Percentiles rank a stretch among this genome's conserved stretches.
These are phyloP conservation scores for Ethmia dodecea DNA, from an alignment of 2,888 invertebrate species.

Conservation along the genomic window DNA sequence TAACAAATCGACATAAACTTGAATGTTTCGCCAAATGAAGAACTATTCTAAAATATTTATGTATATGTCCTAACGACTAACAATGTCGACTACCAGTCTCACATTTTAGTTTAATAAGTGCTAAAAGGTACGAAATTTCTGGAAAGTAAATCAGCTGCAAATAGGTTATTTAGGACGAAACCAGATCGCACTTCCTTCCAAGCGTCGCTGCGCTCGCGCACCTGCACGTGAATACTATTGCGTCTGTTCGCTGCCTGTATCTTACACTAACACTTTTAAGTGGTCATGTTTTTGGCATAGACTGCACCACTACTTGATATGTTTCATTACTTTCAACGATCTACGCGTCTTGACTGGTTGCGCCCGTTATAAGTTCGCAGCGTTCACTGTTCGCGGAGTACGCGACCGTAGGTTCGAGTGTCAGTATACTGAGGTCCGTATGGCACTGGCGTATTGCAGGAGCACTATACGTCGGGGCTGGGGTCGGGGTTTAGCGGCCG, in stretches of 20 bases:
- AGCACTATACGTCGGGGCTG: constrained; percentile 28
- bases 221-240: constrained; percentile 23
- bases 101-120: constrained; percentile 75
- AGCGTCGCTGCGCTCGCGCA: constrained; percentile 25
- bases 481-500: constrained; percentile 83
- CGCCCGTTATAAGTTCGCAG: constrained; percentile 63
- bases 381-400: constrained; percentile 56
- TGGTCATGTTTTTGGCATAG: constrained; percentile 60
- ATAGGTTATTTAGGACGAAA: constrained; percentile 63
- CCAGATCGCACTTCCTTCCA: constrained; percentile 52
- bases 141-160: constrained; percentile 65
- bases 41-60: constrained; percentile 66
- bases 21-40: constrained; percentile 62
- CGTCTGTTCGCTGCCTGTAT: constrained; percentile 43
- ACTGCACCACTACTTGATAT: constrained; percentile 74
- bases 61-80: constrained; percentile 72
- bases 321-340: constrained; percentile 67
- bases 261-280: constrained; percentile 70
- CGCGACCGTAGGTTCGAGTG: constrained; percentile 37
- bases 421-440: constrained; percentile 45
- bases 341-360: constrained; percentile 60
- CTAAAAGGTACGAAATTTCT: constrained; percentile 68
- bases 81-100: constrained; percentile 77
- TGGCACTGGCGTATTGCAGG: constrained; percentile 49
- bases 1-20: constrained; percentile 59